Evolutionary conservation across 2,888 invertebrate genomes (phyloP).

Genomic region (Choreutis nemorana): DNA sequence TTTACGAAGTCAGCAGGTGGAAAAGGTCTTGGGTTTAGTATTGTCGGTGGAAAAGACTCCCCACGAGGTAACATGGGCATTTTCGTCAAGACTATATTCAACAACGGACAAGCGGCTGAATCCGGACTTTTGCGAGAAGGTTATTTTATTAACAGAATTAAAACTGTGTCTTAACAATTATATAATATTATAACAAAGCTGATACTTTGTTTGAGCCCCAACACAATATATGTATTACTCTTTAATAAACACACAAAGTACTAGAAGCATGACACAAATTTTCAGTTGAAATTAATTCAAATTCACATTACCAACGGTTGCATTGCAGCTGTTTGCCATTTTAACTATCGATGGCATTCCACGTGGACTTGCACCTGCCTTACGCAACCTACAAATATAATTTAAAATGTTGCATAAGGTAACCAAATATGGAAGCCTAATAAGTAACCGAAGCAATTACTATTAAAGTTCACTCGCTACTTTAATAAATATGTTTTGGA

Average conservation of each 20-base stretch:
- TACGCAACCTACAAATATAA: slow-evolving; percentile 12
- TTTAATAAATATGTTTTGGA: too few species aligned
- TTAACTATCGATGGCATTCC: slow-evolving; percentile 3
- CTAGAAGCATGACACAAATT: too few species aligned
- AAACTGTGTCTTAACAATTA: slow-evolving; percentile 3
- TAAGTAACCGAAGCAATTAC: too few species aligned
- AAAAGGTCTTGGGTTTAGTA: slow-evolving; percentile 88
- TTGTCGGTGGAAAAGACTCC: slow-evolving; percentile 88
- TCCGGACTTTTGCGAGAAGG: slow-evolving; percentile 83
- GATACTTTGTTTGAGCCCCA: too few species aligned
- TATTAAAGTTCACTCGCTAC: too few species aligned
- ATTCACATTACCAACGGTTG: slow-evolving; percentile 32
- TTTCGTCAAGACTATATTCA: slow-evolving; percentile 87
- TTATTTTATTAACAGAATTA: slow-evolving; percentile 26
- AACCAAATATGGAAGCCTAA: too few species aligned
- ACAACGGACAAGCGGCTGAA: slow-evolving; percentile 86
- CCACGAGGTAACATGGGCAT: slow-evolving; percentile 88
- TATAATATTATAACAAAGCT: slow-evolving; percentile 4
- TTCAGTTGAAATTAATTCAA: too few species aligned
- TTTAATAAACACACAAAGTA: too few species aligned
- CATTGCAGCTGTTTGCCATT: slow-evolving; percentile 29
- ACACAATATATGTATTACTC: too few species aligned
- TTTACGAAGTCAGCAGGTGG: slow-evolving; percentile 84
- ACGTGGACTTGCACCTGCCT: slow-evolving; percentile 23
- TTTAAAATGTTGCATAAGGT: slow-evolving; percentile 18